These are phyloP conservation scores for Hypselothyrea guttata DNA, from an alignment of 2,888 invertebrate species.

Conservation along the genomic window DNA sequence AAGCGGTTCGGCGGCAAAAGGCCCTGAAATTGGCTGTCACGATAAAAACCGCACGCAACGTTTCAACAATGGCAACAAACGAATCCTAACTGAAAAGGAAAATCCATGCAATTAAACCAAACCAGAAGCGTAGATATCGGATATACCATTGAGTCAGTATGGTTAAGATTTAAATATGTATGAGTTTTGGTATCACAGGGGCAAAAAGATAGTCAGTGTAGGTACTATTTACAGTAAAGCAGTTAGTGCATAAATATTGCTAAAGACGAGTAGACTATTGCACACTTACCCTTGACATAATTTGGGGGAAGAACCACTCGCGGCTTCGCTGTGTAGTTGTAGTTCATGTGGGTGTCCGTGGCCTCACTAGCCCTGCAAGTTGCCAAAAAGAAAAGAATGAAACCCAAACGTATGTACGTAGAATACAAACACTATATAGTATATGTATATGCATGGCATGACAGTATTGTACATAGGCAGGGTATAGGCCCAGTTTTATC, in stretches of 20 bases:
- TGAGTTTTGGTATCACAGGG: too few species aligned
- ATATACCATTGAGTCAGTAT: constrained; percentile 31
- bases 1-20: constrained; percentile 22
- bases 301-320: constrained; percentile 88
- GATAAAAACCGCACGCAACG: constrained; percentile 54
- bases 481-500: constrained; percentile 30
- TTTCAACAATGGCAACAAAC: constrained; percentile 31
- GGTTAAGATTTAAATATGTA: too few species aligned
- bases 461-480: constrained; percentile 3
- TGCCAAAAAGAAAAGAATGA: constrained; percentile 40
- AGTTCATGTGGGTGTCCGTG: constrained; percentile 84
- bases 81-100: constrained; percentile 28
- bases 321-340: constrained; percentile 86
- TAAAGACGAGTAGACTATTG: constrained; percentile 6
- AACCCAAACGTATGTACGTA: constrained; percentile 23
- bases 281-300: constrained; percentile 88
- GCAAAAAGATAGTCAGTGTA: too few species aligned
- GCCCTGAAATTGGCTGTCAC: constrained; percentile 59
- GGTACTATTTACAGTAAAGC: constrained; percentile 3
- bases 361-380: constrained; percentile 80
- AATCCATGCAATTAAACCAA: constrained; percentile 35
- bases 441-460: not conserved
- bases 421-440: not conserved
- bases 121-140: constrained; percentile 12
- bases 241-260: not conserved